These are phyloP conservation scores for Xenentodon cancila DNA, from an alignment of 2,797 vertebrate species.

Conservation along the genomic window DNA sequence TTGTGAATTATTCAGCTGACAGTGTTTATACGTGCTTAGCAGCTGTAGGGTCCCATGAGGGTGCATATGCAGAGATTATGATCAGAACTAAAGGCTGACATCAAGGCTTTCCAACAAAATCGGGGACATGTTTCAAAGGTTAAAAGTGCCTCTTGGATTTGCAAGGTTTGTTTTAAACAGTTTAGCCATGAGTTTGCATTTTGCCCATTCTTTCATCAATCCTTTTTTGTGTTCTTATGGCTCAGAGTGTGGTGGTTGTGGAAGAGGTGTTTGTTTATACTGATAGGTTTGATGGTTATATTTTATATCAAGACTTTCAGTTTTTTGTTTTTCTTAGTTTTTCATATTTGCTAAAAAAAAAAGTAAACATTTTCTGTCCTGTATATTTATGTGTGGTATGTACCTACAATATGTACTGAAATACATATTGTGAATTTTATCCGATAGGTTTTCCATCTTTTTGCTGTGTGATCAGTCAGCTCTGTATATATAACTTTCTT, in stretches of 20 bases:
- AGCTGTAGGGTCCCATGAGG: conserved; percentile 9
- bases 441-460: no score
- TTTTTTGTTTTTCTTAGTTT: no score
- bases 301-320: no score
- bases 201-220: neutral
- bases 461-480: no score
- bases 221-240: neutral
- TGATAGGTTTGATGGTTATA: no score
- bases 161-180: conserved; percentile 62
- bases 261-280: no score
- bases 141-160: conserved; percentile 65
- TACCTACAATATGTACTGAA: no score
- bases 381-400: no score
- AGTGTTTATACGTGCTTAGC: conserved; percentile 31
- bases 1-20: conserved; percentile 42
- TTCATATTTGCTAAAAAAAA: no score
- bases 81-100: conserved; percentile 16
- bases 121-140: conserved; percentile 61
- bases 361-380: no score
- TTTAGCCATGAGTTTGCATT: neutral
- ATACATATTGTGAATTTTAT: no score
- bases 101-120: conserved; percentile 15
- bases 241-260: neutral
- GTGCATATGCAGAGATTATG: conserved; percentile 14
- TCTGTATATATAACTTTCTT: no score